Base-by-base conservation (phyloP, 2,888 invertebrate genomes). In the Cataglyphis livida region DNA sequence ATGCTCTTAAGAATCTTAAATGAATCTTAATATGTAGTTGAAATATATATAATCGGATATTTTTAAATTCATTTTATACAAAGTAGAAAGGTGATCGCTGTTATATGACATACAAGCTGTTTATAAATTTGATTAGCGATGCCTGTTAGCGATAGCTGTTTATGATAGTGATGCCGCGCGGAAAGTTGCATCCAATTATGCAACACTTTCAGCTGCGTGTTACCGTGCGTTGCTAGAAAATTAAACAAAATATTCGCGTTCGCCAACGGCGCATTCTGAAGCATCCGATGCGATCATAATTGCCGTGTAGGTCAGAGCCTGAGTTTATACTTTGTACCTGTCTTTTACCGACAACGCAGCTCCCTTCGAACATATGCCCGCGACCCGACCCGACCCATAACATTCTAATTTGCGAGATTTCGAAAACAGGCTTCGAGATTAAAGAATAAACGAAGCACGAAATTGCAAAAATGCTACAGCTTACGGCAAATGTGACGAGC, bases 271-370 rank as follows among this genome's bases (percentile, higher is more conserved):
- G 41, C 74, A 64, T 75, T 65, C 51, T 21, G 12, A 82, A 79
- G 81, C 84, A 54, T 70, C 78, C 61, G 70, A 78, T 84, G 57
- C 73, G 83, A 41, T 82, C 73, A 83, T 88, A 88, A 88, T 88
- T 85, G 68, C 86, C 74, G 81, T 25, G 48, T 81, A 74, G 64
- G 74, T 61, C 64, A 74, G 81, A 81, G 62, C 57, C 51, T n/a
- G 71, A 35, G 68, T 61, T 38, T 62, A 51, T 66, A 65, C 62
- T 76, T 54, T 62, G 75, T 74, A 74, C 83, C 86, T 79, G 84
- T 81, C 86, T 78, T 25, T 51, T n/a, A 51, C 81, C 83, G 68
- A 82, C 81, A 48, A 62, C 68, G 65, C 54, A 41, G 64, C 78
- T 66, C 28, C 7, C 65, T 66, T 25, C 25, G 48, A 66, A 61